Percentiles rank a stretch among this genome's conserved stretches.
Conservation (phyloP, 2,888 invertebrate species). For the Slavum lentiscoides region DNA sequence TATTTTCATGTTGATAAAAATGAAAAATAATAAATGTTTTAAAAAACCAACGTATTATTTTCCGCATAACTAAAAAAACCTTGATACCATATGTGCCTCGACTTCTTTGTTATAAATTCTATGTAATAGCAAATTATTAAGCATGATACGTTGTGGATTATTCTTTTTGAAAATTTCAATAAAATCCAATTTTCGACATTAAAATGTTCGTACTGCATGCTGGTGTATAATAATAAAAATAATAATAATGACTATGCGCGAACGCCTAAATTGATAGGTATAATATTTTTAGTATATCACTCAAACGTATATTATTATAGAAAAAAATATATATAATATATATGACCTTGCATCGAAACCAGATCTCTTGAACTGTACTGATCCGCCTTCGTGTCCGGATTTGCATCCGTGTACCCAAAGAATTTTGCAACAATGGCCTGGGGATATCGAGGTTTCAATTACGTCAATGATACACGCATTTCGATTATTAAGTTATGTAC, state of each 20-base stretch:
- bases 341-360: slow-evolving; percentile 46
- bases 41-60: not conserved
- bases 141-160: not conserved
- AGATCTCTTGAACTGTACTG: slow-evolving; percentile 30
- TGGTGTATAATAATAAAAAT: not conserved
- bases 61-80: slow-evolving; percentile 5
- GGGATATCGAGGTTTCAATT: not conserved
- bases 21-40: not conserved
- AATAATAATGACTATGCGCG: slow-evolving; percentile 1
- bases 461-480: not conserved
- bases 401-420: slow-evolving; percentile 19
- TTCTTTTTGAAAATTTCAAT: not conserved
- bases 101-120: not conserved
- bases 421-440: slow-evolving; percentile 8
- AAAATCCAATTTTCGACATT: slow-evolving; percentile 3
- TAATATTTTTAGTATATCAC: not conserved
- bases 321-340: not conserved
- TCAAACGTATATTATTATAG: not conserved
- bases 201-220: not conserved
- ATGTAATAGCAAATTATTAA: not conserved
- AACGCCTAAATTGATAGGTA: not conserved
- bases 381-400: slow-evolving; percentile 46
- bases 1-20: no score
- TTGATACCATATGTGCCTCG: not conserved
- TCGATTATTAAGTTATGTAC: not conserved